Evolutionary conservation across 2,888 invertebrate genomes (phyloP), one percentile per base, ranked within the genome.

Genomic region (Hyppa rectilinea): DNA sequence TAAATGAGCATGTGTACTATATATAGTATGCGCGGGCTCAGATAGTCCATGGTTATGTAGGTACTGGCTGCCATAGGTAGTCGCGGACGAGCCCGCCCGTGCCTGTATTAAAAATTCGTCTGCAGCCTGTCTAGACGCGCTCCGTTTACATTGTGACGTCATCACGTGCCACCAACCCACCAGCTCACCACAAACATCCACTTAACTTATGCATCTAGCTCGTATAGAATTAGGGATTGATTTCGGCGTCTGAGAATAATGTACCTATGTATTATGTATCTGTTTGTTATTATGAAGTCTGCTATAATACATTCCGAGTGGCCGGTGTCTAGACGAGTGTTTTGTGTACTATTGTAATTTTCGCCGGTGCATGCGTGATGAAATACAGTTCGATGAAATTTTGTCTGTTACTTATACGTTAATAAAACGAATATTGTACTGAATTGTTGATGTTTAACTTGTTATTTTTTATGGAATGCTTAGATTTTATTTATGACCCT

Each of bases 51-150:
- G 45, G 43, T 36, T 49, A 50, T 56, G 60, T 71, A 77, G 72
- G 71, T 64, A 72, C 75, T 68, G 78, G 62, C 75, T 61, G 66
- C 64, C 78, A 78, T 76, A 79, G 76, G 75, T 80, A 73, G 67
- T 65, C 78, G 73, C 74, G 75, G 71, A 69, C 74, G 72, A 70
- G 84, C 75, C 89, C 68, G 83, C 70, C 64, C 77, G 82, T 75
- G 85, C 72, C 64, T 75, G 85, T 83, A 84, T 93, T 92, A 94
- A 94, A 94, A 95, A 94, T 91, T 93, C 90, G 94, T 95, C 94
- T 95, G 92, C 89, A 88, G 87, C 83, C 87, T 87, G 95, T 95
- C 95, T 95, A 95, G 95, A 95, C 94, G 88, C 86, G 86, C 82
- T 86, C 87, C 88, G 91, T 87, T 91, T 90, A 89, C 89, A 90